phyloP scores from a whole-genome alignment of 2,113 vertebrate species.

The Cyanistes caeruleus region DNA sequence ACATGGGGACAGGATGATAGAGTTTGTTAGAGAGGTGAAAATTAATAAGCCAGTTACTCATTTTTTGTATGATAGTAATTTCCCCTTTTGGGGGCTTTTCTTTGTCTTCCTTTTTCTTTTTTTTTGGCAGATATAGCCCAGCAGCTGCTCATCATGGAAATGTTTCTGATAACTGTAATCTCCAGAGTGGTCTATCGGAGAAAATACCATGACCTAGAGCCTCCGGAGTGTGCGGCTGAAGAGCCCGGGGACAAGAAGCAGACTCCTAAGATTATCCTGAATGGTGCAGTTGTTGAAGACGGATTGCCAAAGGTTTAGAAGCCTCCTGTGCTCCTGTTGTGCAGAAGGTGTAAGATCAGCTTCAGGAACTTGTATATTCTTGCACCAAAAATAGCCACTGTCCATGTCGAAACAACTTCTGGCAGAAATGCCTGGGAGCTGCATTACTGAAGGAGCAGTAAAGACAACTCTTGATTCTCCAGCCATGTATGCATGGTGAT shows the following conservation, averaged over 20 bases:
- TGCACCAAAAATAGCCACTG: not conserved
- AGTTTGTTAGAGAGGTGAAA: not conserved
- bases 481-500: not conserved
- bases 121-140: constrained; percentile 79
- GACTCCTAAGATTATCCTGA: constrained; percentile 42
- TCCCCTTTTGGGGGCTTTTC: not conserved
- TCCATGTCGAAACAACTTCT: not conserved
- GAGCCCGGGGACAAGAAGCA: constrained; percentile 29
- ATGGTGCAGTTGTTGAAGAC: constrained; percentile 27
- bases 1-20: not conserved
- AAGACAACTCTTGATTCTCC: not conserved
- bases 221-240: constrained; percentile 19
- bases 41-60: not conserved
- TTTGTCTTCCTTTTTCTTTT: not conserved
- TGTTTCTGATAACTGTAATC: constrained; percentile 86
- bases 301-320: constrained; percentile 24
- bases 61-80: not conserved
- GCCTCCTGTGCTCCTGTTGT: not conserved
- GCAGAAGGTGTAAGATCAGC: not conserved
- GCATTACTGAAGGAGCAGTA: not conserved
- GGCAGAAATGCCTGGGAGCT: not conserved
- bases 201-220: constrained; percentile 71
- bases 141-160: constrained; percentile 86
- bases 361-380: not conserved
- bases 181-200: constrained; percentile 81